Conservation (phyloP, 2,113 vertebrate genomes). For the Pterophyllum scalare region DNA sequence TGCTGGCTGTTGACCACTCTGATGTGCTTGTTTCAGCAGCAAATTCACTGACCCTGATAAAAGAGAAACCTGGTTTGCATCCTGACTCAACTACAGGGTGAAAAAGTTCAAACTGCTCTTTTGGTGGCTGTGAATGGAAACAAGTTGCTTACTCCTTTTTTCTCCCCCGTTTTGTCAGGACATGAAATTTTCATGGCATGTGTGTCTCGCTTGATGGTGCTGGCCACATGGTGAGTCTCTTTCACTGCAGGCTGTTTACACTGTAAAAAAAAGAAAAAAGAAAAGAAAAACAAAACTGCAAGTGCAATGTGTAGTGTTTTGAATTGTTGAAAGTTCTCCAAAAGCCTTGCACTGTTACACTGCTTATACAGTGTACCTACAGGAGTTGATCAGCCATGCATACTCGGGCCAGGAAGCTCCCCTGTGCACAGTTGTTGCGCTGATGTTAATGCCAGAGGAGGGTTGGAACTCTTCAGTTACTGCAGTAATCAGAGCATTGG, state of each 20-base stretch:
- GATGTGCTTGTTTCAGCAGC: slow-evolving; percentile 32
- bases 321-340: neutral
- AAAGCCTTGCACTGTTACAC: neutral
- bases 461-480: neutral
- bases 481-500: rapidly evolving
- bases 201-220: neutral
- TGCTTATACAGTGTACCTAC: neutral
- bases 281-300: neutral
- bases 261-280: rapidly evolving
- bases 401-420: neutral
- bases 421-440: neutral
- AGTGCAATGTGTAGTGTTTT: neutral
- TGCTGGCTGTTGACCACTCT: neutral
- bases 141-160: neutral
- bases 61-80: slow-evolving; percentile 14
- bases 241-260: neutral
- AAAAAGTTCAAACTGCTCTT: slow-evolving; percentile 24
- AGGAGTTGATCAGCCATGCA: neutral
- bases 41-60: slow-evolving; percentile 26
- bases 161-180: neutral
- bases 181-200: neutral
- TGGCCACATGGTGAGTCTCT: neutral
- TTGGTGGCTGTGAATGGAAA: slow-evolving; percentile 8
- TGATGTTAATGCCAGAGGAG: neutral
- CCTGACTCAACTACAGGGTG: slow-evolving; percentile 29